phyloP scores from a whole-genome alignment of 2,797 vertebrate species.

The Thripadectes ignobilis region DNA sequence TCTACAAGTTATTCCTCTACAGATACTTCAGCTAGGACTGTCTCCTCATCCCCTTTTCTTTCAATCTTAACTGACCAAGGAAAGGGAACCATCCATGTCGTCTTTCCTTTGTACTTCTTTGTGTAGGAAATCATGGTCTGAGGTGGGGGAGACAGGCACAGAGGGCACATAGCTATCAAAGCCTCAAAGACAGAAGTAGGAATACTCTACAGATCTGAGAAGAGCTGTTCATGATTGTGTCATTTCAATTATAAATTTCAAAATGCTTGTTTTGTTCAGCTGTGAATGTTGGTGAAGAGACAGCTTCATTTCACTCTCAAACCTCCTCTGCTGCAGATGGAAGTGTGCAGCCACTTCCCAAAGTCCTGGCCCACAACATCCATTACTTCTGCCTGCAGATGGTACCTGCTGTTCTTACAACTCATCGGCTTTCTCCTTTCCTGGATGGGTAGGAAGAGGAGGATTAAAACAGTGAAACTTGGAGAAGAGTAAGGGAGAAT shows the following conservation, averaged over 20 bases:
- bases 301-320: fast-evolving
- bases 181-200: background rate
- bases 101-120: background rate
- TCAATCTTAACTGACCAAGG: background rate
- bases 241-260: background rate
- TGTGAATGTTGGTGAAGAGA: background rate
- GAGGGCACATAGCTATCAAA: background rate
- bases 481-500: background rate
- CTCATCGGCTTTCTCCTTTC: background rate
- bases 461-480: background rate
- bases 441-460: background rate
- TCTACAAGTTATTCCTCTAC: background rate
- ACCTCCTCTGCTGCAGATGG: background rate
- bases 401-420: background rate
- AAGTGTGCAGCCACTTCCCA: background rate
- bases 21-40: background rate
- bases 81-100: background rate
- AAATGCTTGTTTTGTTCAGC: background rate
- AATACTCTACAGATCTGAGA: background rate
- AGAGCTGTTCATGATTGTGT: background rate
- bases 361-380: background rate
- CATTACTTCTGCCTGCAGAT: background rate
- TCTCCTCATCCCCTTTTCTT: background rate
- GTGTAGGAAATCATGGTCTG: background rate
- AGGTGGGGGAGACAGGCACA: background rate